These are phyloP conservation scores for Tiliqua scincoides DNA, from an alignment of 2,113 vertebrate species.

Conservation along the genomic window DNA sequence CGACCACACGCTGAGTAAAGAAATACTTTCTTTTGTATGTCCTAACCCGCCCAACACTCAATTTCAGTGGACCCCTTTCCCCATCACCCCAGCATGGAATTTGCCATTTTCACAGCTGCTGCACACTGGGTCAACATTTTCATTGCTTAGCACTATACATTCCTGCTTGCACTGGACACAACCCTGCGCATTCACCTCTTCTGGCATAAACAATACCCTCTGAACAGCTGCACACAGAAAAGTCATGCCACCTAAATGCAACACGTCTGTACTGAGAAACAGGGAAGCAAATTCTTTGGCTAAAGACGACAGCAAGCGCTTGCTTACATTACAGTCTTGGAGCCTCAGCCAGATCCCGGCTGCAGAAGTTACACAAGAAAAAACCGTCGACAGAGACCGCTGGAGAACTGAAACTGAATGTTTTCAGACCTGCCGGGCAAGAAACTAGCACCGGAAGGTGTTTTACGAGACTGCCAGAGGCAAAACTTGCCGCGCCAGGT, in stretches of 20 bases:
- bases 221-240: background rate
- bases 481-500: accelerated
- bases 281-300: background rate
- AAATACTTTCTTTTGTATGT: no score
- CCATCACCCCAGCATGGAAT: background rate
- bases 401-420: accelerated
- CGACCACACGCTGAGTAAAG: no score
- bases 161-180: no score
- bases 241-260: background rate
- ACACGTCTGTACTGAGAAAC: background rate
- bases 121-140: no score
- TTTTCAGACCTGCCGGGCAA: background rate
- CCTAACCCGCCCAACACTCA: no score
- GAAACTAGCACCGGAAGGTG: background rate
- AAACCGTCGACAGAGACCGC: accelerated
- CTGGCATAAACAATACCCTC: background rate
- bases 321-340: accelerated
- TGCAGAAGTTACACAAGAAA: accelerated
- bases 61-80: no score
- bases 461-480: background rate
- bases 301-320: accelerated
- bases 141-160: no score
- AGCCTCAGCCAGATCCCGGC: accelerated
- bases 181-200: background rate
- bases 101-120: no score